A percentile compares a stretch with the other conserved stretches of the same genome.
These are phyloP conservation scores for Xylota segnis DNA, from an alignment of 2,888 invertebrate species.

Conservation along the genomic window DNA sequence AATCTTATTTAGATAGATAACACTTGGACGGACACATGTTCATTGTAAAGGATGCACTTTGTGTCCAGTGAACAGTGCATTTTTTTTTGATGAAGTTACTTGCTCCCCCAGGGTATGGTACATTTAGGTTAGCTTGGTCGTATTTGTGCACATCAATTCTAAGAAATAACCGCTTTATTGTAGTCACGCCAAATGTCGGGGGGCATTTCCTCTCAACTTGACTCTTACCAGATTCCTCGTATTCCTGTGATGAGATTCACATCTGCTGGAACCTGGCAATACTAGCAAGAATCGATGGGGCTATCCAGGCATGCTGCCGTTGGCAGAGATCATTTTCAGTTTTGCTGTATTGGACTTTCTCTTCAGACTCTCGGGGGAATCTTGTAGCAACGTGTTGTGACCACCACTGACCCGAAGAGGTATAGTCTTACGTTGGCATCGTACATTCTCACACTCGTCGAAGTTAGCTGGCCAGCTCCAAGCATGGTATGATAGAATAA, in stretches of 20 bases:
- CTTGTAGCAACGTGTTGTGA: slow-evolving; percentile 96
- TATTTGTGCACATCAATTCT: slow-evolving; percentile 37
- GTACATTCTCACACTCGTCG: slow-evolving; percentile 97
- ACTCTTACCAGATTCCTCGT: slow-evolving; percentile 98
- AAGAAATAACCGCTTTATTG: slow-evolving; percentile 49
- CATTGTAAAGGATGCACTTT: too few relatives aligned
- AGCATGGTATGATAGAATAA: slow-evolving; percentile 98
- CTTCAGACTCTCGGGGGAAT: slow-evolving; percentile 96
- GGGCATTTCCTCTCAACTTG: slow-evolving; percentile 98
- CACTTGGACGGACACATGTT: too few relatives aligned
- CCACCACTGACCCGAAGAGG: slow-evolving; percentile 97
- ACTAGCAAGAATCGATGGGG: slow-evolving; percentile 98
- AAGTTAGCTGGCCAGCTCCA: slow-evolving; percentile 92
- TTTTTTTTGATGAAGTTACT: too few relatives aligned
- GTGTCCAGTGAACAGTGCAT: too few relatives aligned
- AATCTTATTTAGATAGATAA: too few relatives aligned
- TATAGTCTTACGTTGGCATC: slow-evolving; percentile 99
- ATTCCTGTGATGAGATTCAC: slow-evolving; percentile 99
- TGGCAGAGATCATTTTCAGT: slow-evolving; percentile 96
- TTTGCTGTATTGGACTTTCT: slow-evolving; percentile 97
- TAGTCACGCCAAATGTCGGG: slow-evolving; percentile 82
- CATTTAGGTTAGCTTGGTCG: too few relatives aligned
- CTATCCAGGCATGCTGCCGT: slow-evolving; percentile 98
- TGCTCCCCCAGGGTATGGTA: too few relatives aligned
- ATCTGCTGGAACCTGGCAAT: slow-evolving; percentile 99